Evolutionary conservation across 2,113 vertebrate species (phyloP).

Genomic region (Eretmochelys imbricata): DNA sequence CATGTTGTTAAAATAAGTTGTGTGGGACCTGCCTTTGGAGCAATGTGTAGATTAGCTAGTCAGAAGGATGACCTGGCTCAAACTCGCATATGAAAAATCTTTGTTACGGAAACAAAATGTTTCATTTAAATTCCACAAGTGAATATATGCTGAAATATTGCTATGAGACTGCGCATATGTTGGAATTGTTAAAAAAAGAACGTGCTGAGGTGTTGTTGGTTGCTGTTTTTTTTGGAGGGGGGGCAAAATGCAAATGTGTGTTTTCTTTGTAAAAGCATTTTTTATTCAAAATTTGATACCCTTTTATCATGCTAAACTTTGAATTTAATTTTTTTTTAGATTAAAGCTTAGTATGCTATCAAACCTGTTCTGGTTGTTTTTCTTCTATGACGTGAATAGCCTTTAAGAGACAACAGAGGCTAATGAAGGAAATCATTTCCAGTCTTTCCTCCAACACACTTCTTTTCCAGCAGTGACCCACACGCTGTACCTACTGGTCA

Average conservation of each 20-base stretch:
- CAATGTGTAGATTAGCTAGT: neutral
- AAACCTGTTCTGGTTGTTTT: neutral
- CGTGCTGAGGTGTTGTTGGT: neutral
- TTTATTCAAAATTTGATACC: constrained; percentile 60
- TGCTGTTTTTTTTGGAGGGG: neutral
- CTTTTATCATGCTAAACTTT: constrained; percentile 75
- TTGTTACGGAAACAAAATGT: neutral
- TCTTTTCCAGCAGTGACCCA: neutral
- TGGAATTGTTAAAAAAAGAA: neutral
- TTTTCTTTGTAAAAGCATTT: constrained; percentile 27
- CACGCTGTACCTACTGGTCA: neutral
- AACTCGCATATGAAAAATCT: neutral
- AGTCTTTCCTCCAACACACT: neutral
- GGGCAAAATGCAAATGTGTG: constrained; percentile 22
- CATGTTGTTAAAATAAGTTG: neutral
- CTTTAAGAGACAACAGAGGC: neutral
- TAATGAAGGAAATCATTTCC: neutral
- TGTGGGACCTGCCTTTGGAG: neutral
- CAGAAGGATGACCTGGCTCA: neutral
- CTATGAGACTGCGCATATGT: neutral
- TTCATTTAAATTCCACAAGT: neutral
- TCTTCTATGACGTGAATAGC: neutral
- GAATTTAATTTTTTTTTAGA: constrained; percentile 78
- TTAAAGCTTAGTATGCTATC: constrained; percentile 75
- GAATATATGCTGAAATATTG: neutral